Conservation (phyloP, 2,113 vertebrate genomes). For the Monopterus albus region DNA sequence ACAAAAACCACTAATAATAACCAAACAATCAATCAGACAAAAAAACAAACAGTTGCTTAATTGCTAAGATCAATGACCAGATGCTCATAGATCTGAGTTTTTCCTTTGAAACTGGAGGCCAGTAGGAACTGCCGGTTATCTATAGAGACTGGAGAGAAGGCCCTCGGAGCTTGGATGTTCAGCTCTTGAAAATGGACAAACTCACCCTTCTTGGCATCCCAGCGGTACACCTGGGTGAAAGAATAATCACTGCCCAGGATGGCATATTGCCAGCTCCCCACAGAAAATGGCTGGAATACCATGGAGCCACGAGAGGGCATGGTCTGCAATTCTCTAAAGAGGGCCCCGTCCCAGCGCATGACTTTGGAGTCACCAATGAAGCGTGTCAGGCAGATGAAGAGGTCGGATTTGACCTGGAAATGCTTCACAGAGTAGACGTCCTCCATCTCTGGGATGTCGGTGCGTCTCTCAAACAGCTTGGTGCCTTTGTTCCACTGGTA, state of each 20-base stretch:
- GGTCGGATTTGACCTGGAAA: slow-evolving; percentile 91
- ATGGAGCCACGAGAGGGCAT: slow-evolving; percentile 98
- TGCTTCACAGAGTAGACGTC: slow-evolving; percentile 98
- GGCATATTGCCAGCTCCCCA: slow-evolving; percentile 95
- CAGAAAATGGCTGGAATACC: slow-evolving; percentile 95
- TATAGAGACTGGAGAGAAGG: slow-evolving; percentile 94
- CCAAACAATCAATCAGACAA: slow-evolving; percentile 16
- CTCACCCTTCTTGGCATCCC: slow-evolving; percentile 92
- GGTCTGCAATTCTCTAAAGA: slow-evolving; percentile 94
- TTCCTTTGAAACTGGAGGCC: slow-evolving; percentile 99
- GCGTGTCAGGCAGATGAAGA: slow-evolving; percentile 96
- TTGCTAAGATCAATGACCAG: slow-evolving; percentile 97
- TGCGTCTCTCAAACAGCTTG: slow-evolving; percentile 91
- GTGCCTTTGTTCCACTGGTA: slow-evolving; percentile 96
- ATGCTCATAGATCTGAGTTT: slow-evolving; percentile 98
- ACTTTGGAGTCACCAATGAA: slow-evolving; percentile 99
- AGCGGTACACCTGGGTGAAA: slow-evolving; percentile 98
- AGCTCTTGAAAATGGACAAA: slow-evolving; percentile 98
- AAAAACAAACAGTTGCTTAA: slow-evolving; percentile 66
- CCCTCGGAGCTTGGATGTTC: slow-evolving; percentile 96
- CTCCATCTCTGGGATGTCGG: slow-evolving; percentile 98
- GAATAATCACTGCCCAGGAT: slow-evolving; percentile 99
- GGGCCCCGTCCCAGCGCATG: slow-evolving; percentile 96
- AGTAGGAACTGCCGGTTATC: slow-evolving; percentile 97
- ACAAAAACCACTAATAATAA: slow-evolving; percentile 32